phyloP scores from a whole-genome alignment of 2,797 vertebrate species.

The Coregonus suidteri region DNA sequence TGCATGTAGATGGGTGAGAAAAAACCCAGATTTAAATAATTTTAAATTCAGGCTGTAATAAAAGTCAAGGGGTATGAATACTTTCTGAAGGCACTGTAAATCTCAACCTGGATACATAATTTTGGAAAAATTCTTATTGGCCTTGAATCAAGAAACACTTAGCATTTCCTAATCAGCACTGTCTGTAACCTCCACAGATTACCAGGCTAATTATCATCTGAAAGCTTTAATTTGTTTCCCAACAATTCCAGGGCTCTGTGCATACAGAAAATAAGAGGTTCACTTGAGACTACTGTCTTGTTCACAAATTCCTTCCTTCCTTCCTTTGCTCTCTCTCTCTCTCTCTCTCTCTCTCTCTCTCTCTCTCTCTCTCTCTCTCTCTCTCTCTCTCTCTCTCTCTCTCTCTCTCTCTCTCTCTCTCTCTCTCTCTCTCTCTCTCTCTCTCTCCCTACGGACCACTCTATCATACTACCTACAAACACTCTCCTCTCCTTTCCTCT shows the following conservation, averaged over 20 bases:
- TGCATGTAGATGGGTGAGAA: no score
- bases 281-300: conserved; percentile 71
- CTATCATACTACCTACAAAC: conserved; percentile 48
- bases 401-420: conserved; percentile 8
- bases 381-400: not conserved
- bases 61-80: conserved; percentile 6
- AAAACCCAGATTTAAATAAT: conserved; percentile 27
- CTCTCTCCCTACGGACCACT: conserved; percentile 66
- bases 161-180: no score
- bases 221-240: conserved; percentile 5
- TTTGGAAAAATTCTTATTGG: no score
- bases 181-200: no score
- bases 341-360: not conserved
- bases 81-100: not conserved
- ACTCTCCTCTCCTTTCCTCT: conserved; percentile 63
- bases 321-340: conserved; percentile 16
- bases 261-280: conserved; percentile 67
- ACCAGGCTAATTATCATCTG: not conserved
- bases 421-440: conserved; percentile 39
- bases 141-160: no score
- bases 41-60: no score
- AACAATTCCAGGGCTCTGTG: conserved; percentile 74
- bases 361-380: not conserved
- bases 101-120: no score
- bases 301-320: conserved; percentile 62